These are phyloP conservation scores for Drosophila incognita DNA, from an alignment of 2,888 invertebrate species.

Conservation along the genomic window DNA sequence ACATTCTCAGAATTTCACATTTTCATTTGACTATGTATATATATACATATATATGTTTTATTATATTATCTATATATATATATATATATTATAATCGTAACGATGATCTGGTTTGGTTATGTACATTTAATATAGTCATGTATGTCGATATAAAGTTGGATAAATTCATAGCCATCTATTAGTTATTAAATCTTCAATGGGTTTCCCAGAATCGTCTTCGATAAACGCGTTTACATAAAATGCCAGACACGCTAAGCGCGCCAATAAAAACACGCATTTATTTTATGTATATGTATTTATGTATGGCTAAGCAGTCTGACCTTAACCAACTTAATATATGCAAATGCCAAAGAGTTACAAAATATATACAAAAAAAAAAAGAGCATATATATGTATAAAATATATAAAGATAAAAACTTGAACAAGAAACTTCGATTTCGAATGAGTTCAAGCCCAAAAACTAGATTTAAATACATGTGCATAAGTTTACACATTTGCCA, in stretches of 20 bases:
- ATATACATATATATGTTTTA: background rate
- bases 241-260: background rate
- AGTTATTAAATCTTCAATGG: background rate
- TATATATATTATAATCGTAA: background rate
- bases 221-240: slow-evolving; percentile 1
- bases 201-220: slow-evolving; percentile 1
- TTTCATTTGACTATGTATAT: background rate
- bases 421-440: slow-evolving; percentile 3
- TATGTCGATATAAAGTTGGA: background rate
- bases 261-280: background rate
- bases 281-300: background rate
- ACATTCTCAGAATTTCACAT: background rate
- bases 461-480: background rate
- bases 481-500: slow-evolving; percentile 1
- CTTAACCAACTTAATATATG: slow-evolving; percentile 11
- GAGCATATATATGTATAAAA: background rate
- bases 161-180: background rate
- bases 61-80: background rate
- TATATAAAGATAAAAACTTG: background rate
- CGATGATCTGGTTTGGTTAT: background rate
- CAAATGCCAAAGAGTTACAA: slow-evolving; percentile 12
- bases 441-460: slow-evolving; percentile 8
- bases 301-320: slow-evolving; percentile 3
- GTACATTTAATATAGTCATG: background rate
- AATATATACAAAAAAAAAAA: background rate